Base-by-base conservation (phyloP, 2,113 vertebrate genomes). In the Gasterosteus aculeatus region DNA sequence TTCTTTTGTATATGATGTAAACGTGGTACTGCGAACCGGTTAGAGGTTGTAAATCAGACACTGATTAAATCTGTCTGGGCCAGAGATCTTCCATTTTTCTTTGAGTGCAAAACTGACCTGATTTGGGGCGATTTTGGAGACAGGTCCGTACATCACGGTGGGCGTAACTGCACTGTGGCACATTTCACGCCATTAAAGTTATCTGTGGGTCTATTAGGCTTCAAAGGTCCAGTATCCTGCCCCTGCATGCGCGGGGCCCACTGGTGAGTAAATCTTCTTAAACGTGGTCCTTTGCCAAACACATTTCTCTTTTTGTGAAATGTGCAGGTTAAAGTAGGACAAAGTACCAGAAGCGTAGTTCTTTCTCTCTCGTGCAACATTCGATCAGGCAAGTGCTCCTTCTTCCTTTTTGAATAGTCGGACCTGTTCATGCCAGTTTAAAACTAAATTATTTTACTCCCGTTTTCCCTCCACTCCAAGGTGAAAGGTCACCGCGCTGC, bases 11-110 rank as follows among this genome's bases (percentile, higher is more conserved):
- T 72, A 69, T 83, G 77, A 85, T 83, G 77, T 72, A 62, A 71
- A 80, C 19, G 69, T 85, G 77, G 41, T 31, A 49, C 39, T 16
- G 64, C 68, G 75, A 66, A 77, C 67, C 65, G 75, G 70, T 71
- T 86, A 29, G 47, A 80, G 75, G 80, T 75, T 84, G 69, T 85
- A 89, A 86, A 89, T 88, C 83, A 89, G 83, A 80, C 69, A 14
- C 72, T 90, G 84, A 87, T 89, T 87, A 82, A 85, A 87, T 87
- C 81, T 84, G 84, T 88, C 81, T 71, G 39, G 76, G 58, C 67
- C 75, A 54, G 77, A 84, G 71, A 44, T 87, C 26, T 86, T 84
- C 83, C 84, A 72, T 90, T 91, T 54, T 85, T 80, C 78, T 73
- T 68, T 73, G 77, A 91, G 88, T 82, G 87, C 85, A 86, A 80